A percentile compares a stretch with the other conserved stretches of the same genome.
Conservation (phyloP, 1,140 invertebrate species). For the Aphis craccivora region DNA sequence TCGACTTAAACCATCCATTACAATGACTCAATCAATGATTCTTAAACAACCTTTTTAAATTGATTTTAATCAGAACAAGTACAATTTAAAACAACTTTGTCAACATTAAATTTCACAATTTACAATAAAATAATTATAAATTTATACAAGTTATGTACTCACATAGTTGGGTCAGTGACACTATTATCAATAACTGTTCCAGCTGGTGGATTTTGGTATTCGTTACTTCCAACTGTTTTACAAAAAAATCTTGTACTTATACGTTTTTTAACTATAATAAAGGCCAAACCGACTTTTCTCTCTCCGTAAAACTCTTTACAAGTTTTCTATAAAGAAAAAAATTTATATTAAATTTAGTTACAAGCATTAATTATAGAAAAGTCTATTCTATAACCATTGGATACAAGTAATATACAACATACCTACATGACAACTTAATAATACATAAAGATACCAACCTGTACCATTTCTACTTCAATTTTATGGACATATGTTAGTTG, state of each 20-base stretch:
- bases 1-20: too few relatives aligned
- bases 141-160: slow-evolving; percentile 62
- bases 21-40: too few relatives aligned
- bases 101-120: neutral
- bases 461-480: slow-evolving; percentile 68
- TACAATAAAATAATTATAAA: neutral
- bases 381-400: too few relatives aligned
- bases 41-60: neutral
- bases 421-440: neutral
- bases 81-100: neutral
- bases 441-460: slow-evolving; percentile 51
- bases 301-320: neutral
- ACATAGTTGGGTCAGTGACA: slow-evolving; percentile 82
- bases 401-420: neutral
- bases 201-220: slow-evolving; percentile 74
- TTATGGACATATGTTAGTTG: slow-evolving; percentile 75
- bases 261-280: slow-evolving; percentile 78
- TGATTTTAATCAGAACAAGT: neutral
- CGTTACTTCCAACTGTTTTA: slow-evolving; percentile 22
- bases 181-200: slow-evolving; percentile 87
- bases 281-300: slow-evolving; percentile 64
- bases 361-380: neutral
- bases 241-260: slow-evolving; percentile 74
- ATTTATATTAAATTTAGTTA: neutral
- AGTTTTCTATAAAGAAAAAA: neutral